Conservation (phyloP, 2,888 invertebrate species). For the Amblyjoppa proteus region DNA sequence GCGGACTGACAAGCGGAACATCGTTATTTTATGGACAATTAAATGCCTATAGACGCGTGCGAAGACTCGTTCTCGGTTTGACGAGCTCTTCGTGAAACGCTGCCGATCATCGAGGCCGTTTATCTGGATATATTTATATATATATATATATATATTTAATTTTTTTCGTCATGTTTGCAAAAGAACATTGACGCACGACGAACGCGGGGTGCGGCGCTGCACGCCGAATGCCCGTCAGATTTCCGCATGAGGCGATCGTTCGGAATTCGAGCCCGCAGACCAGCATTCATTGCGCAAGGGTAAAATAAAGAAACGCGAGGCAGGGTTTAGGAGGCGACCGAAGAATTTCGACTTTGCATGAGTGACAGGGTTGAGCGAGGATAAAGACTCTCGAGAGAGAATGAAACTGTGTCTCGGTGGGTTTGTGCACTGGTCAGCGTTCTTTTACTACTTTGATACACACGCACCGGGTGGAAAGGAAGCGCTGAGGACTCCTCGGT, state of each 20-base stretch:
- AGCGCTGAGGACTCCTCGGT: slow-evolving; percentile 56
- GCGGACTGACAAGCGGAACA: slow-evolving; percentile 78
- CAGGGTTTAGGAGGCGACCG: slow-evolving; percentile 13
- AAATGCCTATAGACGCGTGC: slow-evolving; percentile 55
- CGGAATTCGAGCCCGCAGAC: slow-evolving; percentile 26
- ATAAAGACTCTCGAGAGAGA: slow-evolving; percentile 8
- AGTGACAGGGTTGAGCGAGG: slow-evolving; percentile 50
- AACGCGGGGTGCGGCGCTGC: background rate
- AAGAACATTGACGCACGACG: slow-evolving; percentile 45
- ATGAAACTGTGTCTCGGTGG: slow-evolving; percentile 34
- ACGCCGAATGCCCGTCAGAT: slow-evolving; percentile 23
- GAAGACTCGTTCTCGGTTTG: slow-evolving; percentile 53
- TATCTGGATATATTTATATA: background rate
- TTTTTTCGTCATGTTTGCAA: slow-evolving; percentile 26
- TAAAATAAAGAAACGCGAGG: slow-evolving; percentile 23
- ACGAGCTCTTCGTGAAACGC: slow-evolving; percentile 46
- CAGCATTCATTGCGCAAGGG: slow-evolving; percentile 34
- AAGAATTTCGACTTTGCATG: slow-evolving; percentile 44
- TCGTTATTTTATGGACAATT: slow-evolving; percentile 78
- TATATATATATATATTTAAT: background rate
- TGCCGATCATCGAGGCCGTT: slow-evolving; percentile 52
- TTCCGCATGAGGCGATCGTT: slow-evolving; percentile 32
- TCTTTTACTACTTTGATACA: slow-evolving; percentile 36
- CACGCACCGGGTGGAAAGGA: slow-evolving; percentile 59
- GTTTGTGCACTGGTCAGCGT: background rate